Evolutionary conservation across 2,888 invertebrate species (phyloP).

Genomic region (Drosophila lacicola): DNA sequence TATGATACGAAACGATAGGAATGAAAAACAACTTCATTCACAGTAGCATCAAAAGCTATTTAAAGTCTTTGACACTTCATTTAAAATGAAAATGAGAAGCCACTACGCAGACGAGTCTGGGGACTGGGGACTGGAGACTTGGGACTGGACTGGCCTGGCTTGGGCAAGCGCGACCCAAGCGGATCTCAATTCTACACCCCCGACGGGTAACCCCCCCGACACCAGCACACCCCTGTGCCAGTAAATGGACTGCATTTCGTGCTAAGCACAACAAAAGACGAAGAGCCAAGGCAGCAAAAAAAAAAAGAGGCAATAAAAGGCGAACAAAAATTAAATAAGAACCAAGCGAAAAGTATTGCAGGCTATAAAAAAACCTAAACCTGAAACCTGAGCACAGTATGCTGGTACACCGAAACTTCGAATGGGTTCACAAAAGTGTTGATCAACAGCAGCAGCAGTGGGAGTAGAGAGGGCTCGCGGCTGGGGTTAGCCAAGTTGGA

Average conservation of each 20-base stretch:
- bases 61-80: conserved; percentile 82
- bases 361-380: conserved; percentile 71
- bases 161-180: background rate
- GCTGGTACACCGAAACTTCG: conserved; percentile 64
- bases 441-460: conserved; percentile 28
- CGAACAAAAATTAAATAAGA: conserved; percentile 44
- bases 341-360: conserved; percentile 50
- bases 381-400: conserved; percentile 76
- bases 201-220: conserved; percentile 4
- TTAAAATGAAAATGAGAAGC: conserved; percentile 79
- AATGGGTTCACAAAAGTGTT: conserved; percentile 55
- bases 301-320: conserved; percentile 51
- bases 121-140: background rate
- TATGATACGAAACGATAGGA: conserved; percentile 36
- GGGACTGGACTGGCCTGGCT: background rate
- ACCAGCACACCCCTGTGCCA: background rate
- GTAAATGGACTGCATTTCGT: conserved; percentile 58
- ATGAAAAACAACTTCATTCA: conserved; percentile 76
- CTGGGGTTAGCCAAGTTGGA: conserved; percentile 10
- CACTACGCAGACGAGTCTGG: conserved; percentile 17
- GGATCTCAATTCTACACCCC: conserved; percentile 23
- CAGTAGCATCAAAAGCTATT: conserved; percentile 81
- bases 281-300: conserved; percentile 25
- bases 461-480: background rate
- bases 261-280: conserved; percentile 69